Evolutionary conservation across 2,113 vertebrate species (phyloP), one percentile per base, ranked within the genome.

Genomic region (Terrapene triunguis): DNA sequence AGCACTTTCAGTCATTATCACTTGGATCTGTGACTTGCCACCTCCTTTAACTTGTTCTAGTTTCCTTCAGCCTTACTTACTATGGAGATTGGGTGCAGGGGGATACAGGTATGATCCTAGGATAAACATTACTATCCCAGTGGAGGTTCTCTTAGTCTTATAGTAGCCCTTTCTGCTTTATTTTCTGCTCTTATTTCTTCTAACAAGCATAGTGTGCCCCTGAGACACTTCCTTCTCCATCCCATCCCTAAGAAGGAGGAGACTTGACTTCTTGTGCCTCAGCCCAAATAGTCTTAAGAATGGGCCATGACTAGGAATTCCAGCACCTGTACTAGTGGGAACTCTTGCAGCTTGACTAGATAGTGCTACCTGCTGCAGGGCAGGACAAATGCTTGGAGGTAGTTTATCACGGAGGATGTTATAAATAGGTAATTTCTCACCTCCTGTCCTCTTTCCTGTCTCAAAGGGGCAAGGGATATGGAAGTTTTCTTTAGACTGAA

Each of bases 361-460:
- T 87, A 19, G 32, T 57, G 0, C 8, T 90, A 76, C 83, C 50
- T 96, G 87, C 51, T 0, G 0, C 55, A 19, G 7, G 88, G 83
- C 84, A 85, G 25, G 38, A 80, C 51, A 82, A 79, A 85, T 87
- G 89, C 9, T 82, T 96, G 55, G 86, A 84, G 78, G 69, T 87
- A 72, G 5, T 10, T 51, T 83, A 29, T 78, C 69, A 54, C 32
- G 32, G 85, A 88, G 65, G 54, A 87, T 94, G 72, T 91, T 81
- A 65, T 0, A 84, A 89, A 82, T 78, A 85, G 29, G 88, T 10
- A 80, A 79, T 92, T 55, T 84, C 42, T 95, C 81, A 81, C 96
- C 29, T 94, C 94, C 90, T 94, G 84, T 92, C 79, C 83, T 94
- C 69, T 80, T 59, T 21, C 82, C 38, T 95, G 12, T 90, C 51